phyloP scores from a whole-genome alignment of 2,797 vertebrate species.

The Cichlasoma orientale region DNA sequence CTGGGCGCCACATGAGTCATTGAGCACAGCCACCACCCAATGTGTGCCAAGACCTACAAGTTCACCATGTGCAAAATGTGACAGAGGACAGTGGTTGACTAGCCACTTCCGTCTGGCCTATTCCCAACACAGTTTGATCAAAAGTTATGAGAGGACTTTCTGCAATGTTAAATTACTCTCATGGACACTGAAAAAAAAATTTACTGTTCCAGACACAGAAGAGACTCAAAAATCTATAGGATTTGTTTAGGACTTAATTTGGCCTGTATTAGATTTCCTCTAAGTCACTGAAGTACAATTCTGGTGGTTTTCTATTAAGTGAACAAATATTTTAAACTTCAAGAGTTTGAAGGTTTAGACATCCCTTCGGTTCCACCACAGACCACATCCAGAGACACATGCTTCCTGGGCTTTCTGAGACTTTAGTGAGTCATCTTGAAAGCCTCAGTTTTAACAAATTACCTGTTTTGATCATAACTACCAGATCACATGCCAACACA shows the following conservation, averaged over 20 bases:
- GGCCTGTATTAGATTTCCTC: not conserved
- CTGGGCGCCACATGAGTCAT: conserved; percentile 79
- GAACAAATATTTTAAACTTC: not conserved
- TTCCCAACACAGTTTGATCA: conserved; percentile 49
- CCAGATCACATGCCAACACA: conserved; percentile 19
- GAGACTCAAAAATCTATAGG: not conserved
- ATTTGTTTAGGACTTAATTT: not conserved
- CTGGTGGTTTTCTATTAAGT: not conserved
- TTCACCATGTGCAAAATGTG: conserved; percentile 78
- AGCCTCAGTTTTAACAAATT: conserved; percentile 37
- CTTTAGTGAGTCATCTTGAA: conserved; percentile 12
- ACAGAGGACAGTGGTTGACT: conserved; percentile 77
- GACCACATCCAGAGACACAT: conserved; percentile 8
- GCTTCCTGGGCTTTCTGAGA: conserved; percentile 1
- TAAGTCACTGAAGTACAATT: not conserved
- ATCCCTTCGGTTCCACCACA: not conserved
- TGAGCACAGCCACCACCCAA: conserved; percentile 76
- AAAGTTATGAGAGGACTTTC: conserved; percentile 48
- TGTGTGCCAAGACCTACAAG: conserved; percentile 76
- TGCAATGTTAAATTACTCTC: conserved; percentile 32
- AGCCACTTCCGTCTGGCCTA: conserved; percentile 65
- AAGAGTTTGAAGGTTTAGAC: not conserved
- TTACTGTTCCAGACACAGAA: not conserved
- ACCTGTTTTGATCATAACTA: conserved; percentile 34
- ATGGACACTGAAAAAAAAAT: conserved; percentile 11